Conservation (phyloP, 2,888 invertebrate genomes). For the Lasioglossum leucozonium region DNA sequence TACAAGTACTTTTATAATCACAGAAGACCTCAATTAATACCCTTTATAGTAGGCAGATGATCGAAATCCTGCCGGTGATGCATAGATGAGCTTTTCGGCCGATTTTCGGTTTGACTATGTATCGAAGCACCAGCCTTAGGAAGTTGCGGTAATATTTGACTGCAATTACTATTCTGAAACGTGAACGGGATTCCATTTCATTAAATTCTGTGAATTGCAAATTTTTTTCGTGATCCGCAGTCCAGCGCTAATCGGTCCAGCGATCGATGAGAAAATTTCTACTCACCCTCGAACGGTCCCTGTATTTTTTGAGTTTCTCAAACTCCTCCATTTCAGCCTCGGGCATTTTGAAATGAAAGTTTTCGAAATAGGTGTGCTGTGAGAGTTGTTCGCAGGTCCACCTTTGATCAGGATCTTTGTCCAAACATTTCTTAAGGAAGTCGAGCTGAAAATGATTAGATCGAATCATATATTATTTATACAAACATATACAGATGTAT, state of each 20-base stretch:
- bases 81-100: slow-evolving; percentile 83
- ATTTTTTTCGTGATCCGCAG: background rate
- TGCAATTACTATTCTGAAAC: slow-evolving; percentile 85
- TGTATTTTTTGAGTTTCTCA: slow-evolving; percentile 86
- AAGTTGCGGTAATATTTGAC: slow-evolving; percentile 89
- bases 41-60: slow-evolving; percentile 92
- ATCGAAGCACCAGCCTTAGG: slow-evolving; percentile 86
- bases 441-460: slow-evolving; percentile 72
- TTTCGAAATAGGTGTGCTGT: slow-evolving; percentile 96
- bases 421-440: slow-evolving; percentile 93
- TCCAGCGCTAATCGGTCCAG: background rate
- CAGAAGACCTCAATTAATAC: slow-evolving; percentile 74
- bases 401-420: slow-evolving; percentile 96
- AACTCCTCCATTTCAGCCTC: slow-evolving; percentile 89
- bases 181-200: slow-evolving; percentile 9
- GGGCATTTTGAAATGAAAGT: slow-evolving; percentile 93
- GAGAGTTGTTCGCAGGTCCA: slow-evolving; percentile 97
- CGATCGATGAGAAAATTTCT: background rate
- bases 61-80: slow-evolving; percentile 86
- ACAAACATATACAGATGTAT: no score
- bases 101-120: slow-evolving; percentile 83
- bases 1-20: slow-evolving; percentile 69
- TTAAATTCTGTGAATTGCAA: background rate
- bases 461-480: background rate
- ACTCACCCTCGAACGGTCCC: slow-evolving; percentile 88